phyloP scores from a whole-genome alignment of 2,113 vertebrate species.

The Calidris pygmaea region DNA sequence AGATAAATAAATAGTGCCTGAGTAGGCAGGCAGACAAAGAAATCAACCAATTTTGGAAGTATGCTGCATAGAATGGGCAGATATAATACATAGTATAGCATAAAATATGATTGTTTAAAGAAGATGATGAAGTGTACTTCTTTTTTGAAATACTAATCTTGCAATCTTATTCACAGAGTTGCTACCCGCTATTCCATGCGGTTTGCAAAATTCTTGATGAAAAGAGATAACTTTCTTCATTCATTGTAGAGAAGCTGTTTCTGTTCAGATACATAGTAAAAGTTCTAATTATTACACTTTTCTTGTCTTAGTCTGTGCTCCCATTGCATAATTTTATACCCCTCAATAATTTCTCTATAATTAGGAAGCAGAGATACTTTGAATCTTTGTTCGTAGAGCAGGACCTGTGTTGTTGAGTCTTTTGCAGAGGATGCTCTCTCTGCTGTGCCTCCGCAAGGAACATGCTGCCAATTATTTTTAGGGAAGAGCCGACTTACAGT shows the following conservation, averaged over 20 bases:
- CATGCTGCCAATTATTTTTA: constrained; percentile 35
- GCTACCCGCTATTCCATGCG: not conserved
- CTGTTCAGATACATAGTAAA: not conserved
- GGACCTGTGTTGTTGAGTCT: not conserved
- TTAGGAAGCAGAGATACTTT: not conserved
- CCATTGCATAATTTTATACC: not conserved
- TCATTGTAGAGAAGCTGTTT: not conserved
- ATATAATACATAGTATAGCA: not conserved
- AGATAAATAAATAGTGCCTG: not conserved
- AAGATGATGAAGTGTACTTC: not conserved
- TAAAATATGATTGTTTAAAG: not conserved
- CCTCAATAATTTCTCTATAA: not conserved
- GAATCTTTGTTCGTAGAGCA: not conserved
- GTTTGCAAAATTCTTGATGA: not conserved
- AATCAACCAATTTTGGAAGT: not conserved
- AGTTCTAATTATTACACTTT: not conserved
- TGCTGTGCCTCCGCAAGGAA: not conserved
- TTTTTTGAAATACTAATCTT: not conserved
- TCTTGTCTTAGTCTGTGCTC: not conserved
- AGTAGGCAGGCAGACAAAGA: not conserved
- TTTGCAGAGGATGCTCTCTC: not conserved
- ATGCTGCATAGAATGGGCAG: not conserved
- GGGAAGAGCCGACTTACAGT: not conserved
- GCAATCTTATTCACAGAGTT: not conserved
- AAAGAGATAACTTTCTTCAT: not conserved